Evolutionary conservation across 2,113 vertebrate genomes (phyloP).

Genomic region (Kryptolebias marmoratus): DNA sequence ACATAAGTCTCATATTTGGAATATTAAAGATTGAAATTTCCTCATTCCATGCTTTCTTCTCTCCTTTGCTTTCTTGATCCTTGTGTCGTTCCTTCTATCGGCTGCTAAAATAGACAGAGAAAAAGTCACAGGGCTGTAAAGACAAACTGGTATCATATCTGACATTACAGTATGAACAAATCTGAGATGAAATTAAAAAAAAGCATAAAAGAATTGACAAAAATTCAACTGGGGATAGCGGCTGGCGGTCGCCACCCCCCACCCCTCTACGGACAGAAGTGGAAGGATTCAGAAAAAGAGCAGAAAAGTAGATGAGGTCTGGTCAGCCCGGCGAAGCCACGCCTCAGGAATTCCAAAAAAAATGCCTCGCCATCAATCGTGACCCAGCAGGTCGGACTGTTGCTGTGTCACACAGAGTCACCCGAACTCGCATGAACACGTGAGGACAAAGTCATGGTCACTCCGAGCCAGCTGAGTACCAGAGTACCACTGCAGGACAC

Average conservation of each 20-base stretch:
- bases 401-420: slow-evolving; percentile 87
- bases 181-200: not conserved
- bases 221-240: not conserved
- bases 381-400: slow-evolving; percentile 88
- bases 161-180: no score
- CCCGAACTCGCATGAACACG: slow-evolving; percentile 44
- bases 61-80: not conserved
- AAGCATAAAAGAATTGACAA: slow-evolving; percentile 3
- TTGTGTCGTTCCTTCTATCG: not conserved
- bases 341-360: slow-evolving; percentile 70
- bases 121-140: not conserved
- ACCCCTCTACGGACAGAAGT: slow-evolving; percentile 21
- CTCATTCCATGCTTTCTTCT: not conserved
- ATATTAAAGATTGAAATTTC: no score
- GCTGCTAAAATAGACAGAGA: not conserved
- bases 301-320: slow-evolving; percentile 56
- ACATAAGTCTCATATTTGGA: no score
- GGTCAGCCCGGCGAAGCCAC: slow-evolving; percentile 72
- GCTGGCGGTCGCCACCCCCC: not conserved
- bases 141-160: not conserved
- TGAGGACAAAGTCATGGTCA: slow-evolving; percentile 33
- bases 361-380: slow-evolving; percentile 72
- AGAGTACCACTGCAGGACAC: slow-evolving; percentile 57
- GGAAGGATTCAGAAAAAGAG: not conserved
- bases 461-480: slow-evolving; percentile 48